Evolutionary conservation across 2,113 vertebrate genomes (phyloP).

Genomic region (Proteles cristata): DNA sequence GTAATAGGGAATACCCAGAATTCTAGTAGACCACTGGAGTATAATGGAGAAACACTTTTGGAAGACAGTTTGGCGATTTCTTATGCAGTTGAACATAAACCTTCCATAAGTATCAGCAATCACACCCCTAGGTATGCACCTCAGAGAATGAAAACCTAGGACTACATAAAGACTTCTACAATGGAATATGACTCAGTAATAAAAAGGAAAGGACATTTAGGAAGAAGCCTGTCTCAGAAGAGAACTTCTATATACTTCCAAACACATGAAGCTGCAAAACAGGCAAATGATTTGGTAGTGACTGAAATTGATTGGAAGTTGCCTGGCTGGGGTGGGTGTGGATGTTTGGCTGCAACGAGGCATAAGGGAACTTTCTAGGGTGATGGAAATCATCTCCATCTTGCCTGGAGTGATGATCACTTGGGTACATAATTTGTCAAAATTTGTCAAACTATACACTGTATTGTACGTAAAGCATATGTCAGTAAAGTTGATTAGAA

Average conservation of each 20-base stretch:
- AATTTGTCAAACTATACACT: neutral
- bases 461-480: neutral
- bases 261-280: accelerated
- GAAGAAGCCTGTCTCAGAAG: neutral
- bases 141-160: neutral
- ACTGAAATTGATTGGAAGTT: no score
- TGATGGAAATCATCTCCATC: neutral
- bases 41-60: neutral
- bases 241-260: neutral
- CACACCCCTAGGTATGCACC: no score
- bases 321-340: no score
- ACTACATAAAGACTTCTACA: neutral
- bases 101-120: neutral
- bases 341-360: neutral
- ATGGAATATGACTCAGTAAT: neutral
- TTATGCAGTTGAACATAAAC: neutral
- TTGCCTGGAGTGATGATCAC: neutral
- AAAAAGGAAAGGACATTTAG: neutral
- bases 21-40: accelerated
- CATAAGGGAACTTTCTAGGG: neutral
- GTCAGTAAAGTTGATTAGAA: neutral
- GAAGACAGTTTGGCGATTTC: neutral
- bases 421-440: neutral
- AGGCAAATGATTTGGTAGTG: no score
- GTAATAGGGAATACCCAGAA: accelerated